Evolutionary conservation across 1,140 invertebrate genomes (phyloP), one percentile per base, ranked within the genome.

Genomic region (Lithobius niger): DNA sequence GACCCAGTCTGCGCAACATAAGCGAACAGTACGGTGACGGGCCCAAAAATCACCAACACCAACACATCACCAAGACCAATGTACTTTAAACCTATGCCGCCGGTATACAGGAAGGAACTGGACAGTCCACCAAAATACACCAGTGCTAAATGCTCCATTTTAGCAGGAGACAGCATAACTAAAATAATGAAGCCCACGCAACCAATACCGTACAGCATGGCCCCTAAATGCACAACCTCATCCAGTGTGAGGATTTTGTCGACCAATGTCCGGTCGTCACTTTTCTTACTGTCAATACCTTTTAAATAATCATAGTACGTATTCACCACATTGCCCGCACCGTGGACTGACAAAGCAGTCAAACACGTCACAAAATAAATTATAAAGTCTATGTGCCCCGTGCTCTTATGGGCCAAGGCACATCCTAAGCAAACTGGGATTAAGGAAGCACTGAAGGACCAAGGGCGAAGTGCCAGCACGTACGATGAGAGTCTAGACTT

Each of bases 261-360:
- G 10, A 96, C 91, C 50, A 96, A 71, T 59, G 88, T 95, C 64
- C 90, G 78, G 67, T 97, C 91, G 64, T 95, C 90, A 62, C 86
- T 88, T 71, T 88, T 89, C 52, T 74, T 79, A 66, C 84, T 87
- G 66, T 95, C 92, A 42, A 96, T 90, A 27, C 91, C 92, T 73
- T 89, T 88, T 4, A 88, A 79, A 67, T 88, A 97, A 72, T 96
- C 91, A 67, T 84, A 95, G 69, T 95, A 96, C 0, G 91, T 96
- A 67, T 97, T 96, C 1, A 97, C 91, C n/a, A 96, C 81, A 72
- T 96, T 96, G 31, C 91, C 92, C 53, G 92, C 92, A 48, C 88
- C 89, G 69, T 96, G 92, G 1, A 96, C 91, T 16, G 85, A 89
- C 49, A 94, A 73, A 4, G 92, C 81, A 1, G 88, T 93, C 44